Evolutionary conservation across 30 jellyfish, hydroid and myxozoan genomes (phyloP), one percentile per base, ranked within the genome.

Genomic region (Phacellophora camtschatica): DNA sequence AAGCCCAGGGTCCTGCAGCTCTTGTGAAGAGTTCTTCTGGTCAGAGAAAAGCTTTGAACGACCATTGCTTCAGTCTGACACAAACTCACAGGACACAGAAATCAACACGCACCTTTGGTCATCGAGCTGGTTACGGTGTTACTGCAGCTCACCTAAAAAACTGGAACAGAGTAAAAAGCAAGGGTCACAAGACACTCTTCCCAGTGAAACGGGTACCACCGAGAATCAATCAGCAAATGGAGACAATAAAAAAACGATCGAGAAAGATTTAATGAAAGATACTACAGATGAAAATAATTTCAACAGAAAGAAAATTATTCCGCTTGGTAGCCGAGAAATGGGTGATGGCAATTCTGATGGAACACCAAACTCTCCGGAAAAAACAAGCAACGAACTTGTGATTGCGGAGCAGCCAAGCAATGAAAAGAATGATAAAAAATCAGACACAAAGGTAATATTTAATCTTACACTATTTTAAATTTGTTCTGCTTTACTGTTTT

Each of bases 71-170:
- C 37, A 67, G 25, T 59, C 83, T 32, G 73, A 50, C 31, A 72
- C 80, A 42, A 82, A 77, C 37, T 31, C 65, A 73, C 86, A 66
- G 50, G 87, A 51, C 15, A 18, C 69, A 62, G 79, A 54, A n/a
- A 91, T 74, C 11, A 85, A 86, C 50, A 48, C 96, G 2, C 98
- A 92, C 36, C 74, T 92, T 9, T 92, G 98, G 98, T 86, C 97
- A 13, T 85, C 87, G 41, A 95, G 83, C 43, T 77, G 95, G 96
- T 63, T 85, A 71, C 84, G 93, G 68, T 92, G 98, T 58, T 81
- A 86, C 70, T 92, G 98, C 85, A 71, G 95, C 36, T 83, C 95
- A 27, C 90, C 90, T 58, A 78, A 78, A 50, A 66, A 82, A 32
- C 34, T 78, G 30, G 55, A 33, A 32, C 65, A 63, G 13, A 46